These are phyloP conservation scores for Tenebrio molitor DNA, from an alignment of 1,140 invertebrate species.

Conservation along the genomic window DNA sequence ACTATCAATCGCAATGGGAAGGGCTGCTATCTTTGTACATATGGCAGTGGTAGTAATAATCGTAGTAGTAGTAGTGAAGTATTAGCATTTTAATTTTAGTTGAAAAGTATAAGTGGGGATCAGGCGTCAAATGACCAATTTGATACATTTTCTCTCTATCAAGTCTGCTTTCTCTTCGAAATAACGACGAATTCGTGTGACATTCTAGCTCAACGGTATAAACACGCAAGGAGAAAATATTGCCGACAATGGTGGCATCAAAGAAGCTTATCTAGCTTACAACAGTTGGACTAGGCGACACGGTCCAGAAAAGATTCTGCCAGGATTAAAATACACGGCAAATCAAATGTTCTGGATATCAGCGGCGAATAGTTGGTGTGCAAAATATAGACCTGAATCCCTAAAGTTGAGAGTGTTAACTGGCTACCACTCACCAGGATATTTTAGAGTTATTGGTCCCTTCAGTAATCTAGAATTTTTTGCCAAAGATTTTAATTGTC, in stretches of 20 bases:
- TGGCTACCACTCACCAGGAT: constrained; percentile 82
- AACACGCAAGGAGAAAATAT: constrained; percentile 78
- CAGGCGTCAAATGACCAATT: no score
- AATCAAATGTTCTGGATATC: constrained; percentile 85
- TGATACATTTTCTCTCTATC: no score
- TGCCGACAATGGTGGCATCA: constrained; percentile 78
- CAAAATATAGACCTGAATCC: constrained; percentile 78
- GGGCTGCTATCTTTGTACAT: no score
- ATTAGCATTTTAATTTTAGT: no score
- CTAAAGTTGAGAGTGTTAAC: constrained; percentile 82
- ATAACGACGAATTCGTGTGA: constrained; percentile 60
- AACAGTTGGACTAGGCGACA: constrained; percentile 65
- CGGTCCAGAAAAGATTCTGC: constrained; percentile 65
- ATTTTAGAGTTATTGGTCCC: constrained; percentile 89
- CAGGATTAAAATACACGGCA: constrained; percentile 66
- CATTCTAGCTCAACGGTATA: constrained; percentile 72
- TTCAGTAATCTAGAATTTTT: constrained; percentile 93
- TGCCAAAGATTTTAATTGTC: constrained; percentile 88
- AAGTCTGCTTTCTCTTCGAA: background rate
- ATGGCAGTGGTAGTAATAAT: no score
- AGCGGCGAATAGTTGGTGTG: constrained; percentile 79
- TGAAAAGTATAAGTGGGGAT: no score
- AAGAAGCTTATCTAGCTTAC: constrained; percentile 74
- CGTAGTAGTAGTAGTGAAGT: no score
- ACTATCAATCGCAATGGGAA: no score